These are phyloP conservation scores for Rutilus rutilus DNA, from an alignment of 2,113 vertebrate genomes.

Conservation along the genomic window DNA sequence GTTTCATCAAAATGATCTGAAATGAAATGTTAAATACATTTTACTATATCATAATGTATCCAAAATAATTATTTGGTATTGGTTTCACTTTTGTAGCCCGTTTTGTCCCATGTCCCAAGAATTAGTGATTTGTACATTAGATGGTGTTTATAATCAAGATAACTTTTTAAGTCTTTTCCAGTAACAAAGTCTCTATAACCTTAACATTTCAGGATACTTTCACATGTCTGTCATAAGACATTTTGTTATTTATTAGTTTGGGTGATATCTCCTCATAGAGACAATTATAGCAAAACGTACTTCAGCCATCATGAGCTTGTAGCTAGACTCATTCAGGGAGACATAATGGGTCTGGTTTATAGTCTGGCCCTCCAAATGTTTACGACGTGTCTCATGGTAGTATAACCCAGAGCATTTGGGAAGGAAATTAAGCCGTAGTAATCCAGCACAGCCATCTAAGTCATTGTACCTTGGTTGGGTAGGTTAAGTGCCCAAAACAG, in stretches of 20 bases:
- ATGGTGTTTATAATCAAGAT: background rate
- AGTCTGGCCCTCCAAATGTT: constrained; percentile 44
- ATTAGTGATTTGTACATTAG: background rate
- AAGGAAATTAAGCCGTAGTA: constrained; percentile 12
- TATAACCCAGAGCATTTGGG: constrained; percentile 19
- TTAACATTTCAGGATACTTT: background rate
- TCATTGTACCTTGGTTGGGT: background rate
- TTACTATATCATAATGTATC: background rate
- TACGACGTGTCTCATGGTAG: constrained; percentile 37
- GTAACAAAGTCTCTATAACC: background rate
- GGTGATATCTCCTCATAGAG: background rate
- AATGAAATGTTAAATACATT: background rate
- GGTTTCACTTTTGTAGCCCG: background rate
- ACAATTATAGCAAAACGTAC: constrained; percentile 18
- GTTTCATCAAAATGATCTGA: background rate
- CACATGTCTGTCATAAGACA: background rate
- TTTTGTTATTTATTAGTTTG: background rate
- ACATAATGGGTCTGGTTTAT: constrained; percentile 38
- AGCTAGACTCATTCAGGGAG: constrained; percentile 27
- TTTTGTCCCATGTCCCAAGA: background rate
- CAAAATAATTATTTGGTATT: background rate
- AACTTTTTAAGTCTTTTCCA: background rate
- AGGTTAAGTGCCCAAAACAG: constrained; percentile 35
- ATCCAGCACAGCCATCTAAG: constrained; percentile 13
- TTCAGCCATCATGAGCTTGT: constrained; percentile 25